phyloP scores from a whole-genome alignment of 2,888 invertebrate genomes.

The Melanchra persicariae region DNA sequence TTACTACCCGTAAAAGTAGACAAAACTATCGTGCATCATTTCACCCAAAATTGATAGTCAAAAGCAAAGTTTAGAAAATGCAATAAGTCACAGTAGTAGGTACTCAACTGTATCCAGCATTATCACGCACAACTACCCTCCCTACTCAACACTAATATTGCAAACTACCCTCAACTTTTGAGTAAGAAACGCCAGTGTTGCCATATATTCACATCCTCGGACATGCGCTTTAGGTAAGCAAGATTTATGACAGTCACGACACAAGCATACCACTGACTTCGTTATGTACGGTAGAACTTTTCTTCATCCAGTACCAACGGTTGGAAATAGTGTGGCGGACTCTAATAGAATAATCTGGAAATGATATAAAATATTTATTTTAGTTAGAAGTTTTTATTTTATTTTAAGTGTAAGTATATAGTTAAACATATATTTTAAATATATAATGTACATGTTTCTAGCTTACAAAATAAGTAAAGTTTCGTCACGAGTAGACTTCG shows the following conservation, averaged over 20 bases:
- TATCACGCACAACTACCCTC: constrained; percentile 6
- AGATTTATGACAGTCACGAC: constrained; percentile 66
- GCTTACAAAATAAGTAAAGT: too few relatives aligned
- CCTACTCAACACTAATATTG: constrained; percentile 50
- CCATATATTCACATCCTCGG: constrained; percentile 66
- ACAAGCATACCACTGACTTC: constrained; percentile 1
- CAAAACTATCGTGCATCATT: background rate
- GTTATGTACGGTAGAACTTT: constrained; percentile 6
- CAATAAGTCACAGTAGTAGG: too few relatives aligned
- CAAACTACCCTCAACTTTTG: constrained; percentile 59
- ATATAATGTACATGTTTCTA: too few relatives aligned
- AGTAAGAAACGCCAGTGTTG: constrained; percentile 51
- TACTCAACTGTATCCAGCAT: constrained; percentile 7
- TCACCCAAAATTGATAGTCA: background rate
- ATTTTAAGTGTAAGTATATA: too few relatives aligned
- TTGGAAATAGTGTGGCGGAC: too few relatives aligned
- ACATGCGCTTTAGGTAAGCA: constrained; percentile 63
- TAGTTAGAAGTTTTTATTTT: too few relatives aligned
- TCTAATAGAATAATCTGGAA: background rate
- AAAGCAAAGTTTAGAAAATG: background rate
- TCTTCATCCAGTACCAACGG: background rate
- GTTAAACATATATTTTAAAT: too few relatives aligned
- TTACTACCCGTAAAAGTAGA: too few relatives aligned
- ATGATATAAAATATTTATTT: background rate
- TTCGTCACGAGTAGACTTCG: too few relatives aligned